A percentile compares a stretch with the other conserved stretches of the same genome.
Conservation (phyloP, 2,888 invertebrate genomes). For the Drosophila picticornis region DNA sequence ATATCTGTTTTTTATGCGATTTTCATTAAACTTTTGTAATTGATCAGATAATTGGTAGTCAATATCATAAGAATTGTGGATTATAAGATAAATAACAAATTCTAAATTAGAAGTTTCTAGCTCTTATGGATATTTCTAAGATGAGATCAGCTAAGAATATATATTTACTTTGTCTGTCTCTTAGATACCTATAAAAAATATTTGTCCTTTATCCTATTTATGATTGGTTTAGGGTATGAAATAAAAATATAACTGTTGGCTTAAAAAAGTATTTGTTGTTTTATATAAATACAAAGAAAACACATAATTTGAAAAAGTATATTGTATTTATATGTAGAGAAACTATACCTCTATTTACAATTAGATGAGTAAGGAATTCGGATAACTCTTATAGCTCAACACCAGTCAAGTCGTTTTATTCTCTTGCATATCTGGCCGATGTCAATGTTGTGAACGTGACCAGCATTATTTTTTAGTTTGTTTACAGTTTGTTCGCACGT, state of each 20-base stretch:
- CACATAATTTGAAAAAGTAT: too few relatives aligned
- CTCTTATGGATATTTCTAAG: not conserved
- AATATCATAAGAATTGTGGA: rapidly evolving
- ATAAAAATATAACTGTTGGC: rapidly evolving
- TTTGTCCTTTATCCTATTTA: rapidly evolving
- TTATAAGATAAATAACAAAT: too few relatives aligned
- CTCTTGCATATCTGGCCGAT: conserved; percentile 45
- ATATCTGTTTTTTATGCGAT: not conserved
- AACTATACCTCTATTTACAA: not conserved
- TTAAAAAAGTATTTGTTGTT: not conserved
- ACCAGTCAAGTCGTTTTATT: conserved; percentile 36
- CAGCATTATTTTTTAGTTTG: conserved; percentile 43
- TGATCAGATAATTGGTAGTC: not conserved
- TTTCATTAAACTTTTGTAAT: not conserved
- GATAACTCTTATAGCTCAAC: not conserved
- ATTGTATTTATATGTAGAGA: not conserved
- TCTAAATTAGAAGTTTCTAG: rapidly evolving
- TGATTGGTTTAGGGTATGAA: not conserved
- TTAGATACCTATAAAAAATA: rapidly evolving
- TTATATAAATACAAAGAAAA: not conserved
- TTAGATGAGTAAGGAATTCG: not conserved
- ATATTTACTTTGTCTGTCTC: not conserved
- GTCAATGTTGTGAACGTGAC: conserved; percentile 65
- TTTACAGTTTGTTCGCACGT: conserved; percentile 33
- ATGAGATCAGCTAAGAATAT: not conserved